Base-by-base conservation (phyloP, 2,113 vertebrate genomes). In the Machaerirhynchus nigripectus region DNA sequence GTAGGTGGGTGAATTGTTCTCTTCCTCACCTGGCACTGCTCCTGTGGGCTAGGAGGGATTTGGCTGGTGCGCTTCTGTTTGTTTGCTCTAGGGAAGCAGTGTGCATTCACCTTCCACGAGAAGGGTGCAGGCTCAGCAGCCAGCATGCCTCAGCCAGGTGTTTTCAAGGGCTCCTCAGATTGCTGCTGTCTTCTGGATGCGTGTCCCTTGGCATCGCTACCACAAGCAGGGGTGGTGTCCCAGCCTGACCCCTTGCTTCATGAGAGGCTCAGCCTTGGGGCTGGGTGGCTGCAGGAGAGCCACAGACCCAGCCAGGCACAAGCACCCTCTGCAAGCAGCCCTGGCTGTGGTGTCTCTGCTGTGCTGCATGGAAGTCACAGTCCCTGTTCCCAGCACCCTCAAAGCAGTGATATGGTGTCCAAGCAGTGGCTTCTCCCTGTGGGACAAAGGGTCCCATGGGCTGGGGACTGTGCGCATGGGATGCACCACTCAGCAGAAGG, bases 1-100 rank as follows among this genome's bases (percentile, higher is more conserved):
- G 94, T 84, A 68, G 80, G 87, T 84, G 89, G 84, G 39, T 78
- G 83, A 95, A 96, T 88, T 96, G 76, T 95, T 95, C 83, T 89
- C 37, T 95, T 93, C 86, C 80, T 92, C 3, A 2, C 56, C 73
- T 82, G 86, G 68, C 6, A 1, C 40, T 81, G 11, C n/a, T 83
- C 35, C 79, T 88, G 27, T 4, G 1, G 42, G 44, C 57, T 70
- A 24, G 56, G 79, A 89, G n/a, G 69, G 47, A 50, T 76, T 90
- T 95, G 89, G 55, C 76, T 81, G 73, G 21, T 39, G 39, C 4
- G 2, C 46, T 94, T 23, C 47, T 71, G 60, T 84, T 74, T 95
- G 71, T 95, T 95, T 92, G 91, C 80, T 77, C 55, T 56, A 26
- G 83, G 73, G 77, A 84, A 89, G 64, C 0, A 0, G 18, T 18